These are phyloP conservation scores for Anguilla anguilla DNA, from an alignment of 2,797 vertebrate species.

Conservation along the genomic window DNA sequence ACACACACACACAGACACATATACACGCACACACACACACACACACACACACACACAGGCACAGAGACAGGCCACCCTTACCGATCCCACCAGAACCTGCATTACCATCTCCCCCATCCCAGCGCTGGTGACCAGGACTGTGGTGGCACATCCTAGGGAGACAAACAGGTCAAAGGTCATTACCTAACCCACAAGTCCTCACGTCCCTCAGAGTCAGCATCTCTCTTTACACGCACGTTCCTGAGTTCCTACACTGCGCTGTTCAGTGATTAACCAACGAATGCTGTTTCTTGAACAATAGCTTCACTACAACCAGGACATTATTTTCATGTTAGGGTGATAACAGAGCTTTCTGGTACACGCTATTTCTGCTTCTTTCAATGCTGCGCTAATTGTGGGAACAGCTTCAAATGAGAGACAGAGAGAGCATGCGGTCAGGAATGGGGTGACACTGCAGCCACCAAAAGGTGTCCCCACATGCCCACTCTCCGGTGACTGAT, in stretches of 20 bases:
- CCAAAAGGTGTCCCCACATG: not conserved
- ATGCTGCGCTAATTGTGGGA: not conserved
- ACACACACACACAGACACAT: too few relatives aligned
- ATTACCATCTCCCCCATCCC: conserved; percentile 91
- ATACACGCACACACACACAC: too few relatives aligned
- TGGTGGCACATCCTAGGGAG: conserved; percentile 84
- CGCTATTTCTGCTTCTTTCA: not conserved
- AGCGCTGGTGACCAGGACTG: conserved; percentile 88
- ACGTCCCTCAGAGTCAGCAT: not conserved
- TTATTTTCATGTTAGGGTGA: not conserved
- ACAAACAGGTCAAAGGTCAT: not conserved
- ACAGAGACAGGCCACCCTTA: conserved; percentile 60
- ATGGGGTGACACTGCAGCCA: not conserved
- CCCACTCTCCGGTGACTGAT: not conserved
- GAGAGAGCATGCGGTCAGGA: not conserved
- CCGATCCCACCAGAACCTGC: conserved; percentile 87
- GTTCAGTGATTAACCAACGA: not conserved
- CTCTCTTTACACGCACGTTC: not conserved
- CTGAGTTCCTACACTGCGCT: not conserved
- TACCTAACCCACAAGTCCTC: not conserved
- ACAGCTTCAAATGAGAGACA: not conserved
- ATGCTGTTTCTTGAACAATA: not conserved
- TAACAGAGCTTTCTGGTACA: not conserved
- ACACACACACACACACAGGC: not conserved
- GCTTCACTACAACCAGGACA: not conserved